Conservation (phyloP, 2,113 vertebrate species). For the cat (Felis catus) region F.catus_Fca126_mat1.0 CM031420.1:126130001-126130500, state of each 20-base stretch:
- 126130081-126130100: slow-evolving; percentile 1
- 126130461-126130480: too few relatives aligned
- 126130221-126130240: too few relatives aligned
- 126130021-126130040: slow-evolving; percentile 9
- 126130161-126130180: too few relatives aligned
- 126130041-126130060: background rate
- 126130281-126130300: too few relatives aligned
- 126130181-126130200: too few relatives aligned
- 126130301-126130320: too few relatives aligned
- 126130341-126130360: background rate
- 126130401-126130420: background rate
- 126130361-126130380: background rate
- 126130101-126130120: background rate
- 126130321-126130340: too few relatives aligned
- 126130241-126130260: too few relatives aligned
- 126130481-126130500: too few relatives aligned
- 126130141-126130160: background rate
- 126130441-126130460: too few relatives aligned
- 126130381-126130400: background rate
- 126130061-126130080: background rate
- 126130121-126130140: background rate
- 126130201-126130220: too few relatives aligned
- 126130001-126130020: background rate
- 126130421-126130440: background rate
- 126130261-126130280: too few relatives aligned